phyloP scores from a whole-genome alignment of 2,113 vertebrate genomes.

The Coreoperca whiteheadi region DNA sequence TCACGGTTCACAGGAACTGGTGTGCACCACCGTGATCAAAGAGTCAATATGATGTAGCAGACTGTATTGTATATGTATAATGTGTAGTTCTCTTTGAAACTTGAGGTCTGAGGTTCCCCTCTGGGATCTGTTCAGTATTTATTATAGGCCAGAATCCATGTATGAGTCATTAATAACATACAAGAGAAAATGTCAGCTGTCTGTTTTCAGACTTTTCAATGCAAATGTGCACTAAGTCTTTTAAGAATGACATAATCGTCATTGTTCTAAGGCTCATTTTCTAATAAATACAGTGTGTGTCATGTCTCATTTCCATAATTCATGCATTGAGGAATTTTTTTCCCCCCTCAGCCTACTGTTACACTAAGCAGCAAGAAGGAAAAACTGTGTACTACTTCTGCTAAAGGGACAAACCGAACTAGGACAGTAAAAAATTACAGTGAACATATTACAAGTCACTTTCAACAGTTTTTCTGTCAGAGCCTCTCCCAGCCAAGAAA shows the following conservation, averaged over 20 bases:
- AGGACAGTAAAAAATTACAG: conserved; percentile 38
- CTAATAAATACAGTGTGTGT: conserved; percentile 36
- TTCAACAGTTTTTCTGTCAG: conserved; percentile 10
- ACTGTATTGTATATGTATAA: conserved; percentile 17
- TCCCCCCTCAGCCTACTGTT: conserved; percentile 7
- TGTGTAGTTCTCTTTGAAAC: conserved; percentile 36
- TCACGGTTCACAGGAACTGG: conserved; percentile 54
- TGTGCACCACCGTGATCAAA: conserved; percentile 50
- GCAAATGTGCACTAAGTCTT: conserved; percentile 47
- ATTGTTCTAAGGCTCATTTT: conserved; percentile 37
- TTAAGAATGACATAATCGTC: conserved; percentile 26
- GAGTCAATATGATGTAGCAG: conserved; percentile 20
- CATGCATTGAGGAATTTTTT: conserved; percentile 36
- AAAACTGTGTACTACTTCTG: conserved; percentile 20
- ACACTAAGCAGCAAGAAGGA: conserved; percentile 26
- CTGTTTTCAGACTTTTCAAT: conserved; percentile 28
- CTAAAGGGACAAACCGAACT: conserved; percentile 26
- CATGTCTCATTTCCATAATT: conserved; percentile 44
- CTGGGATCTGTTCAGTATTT: conserved; percentile 36
- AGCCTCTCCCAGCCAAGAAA: conserved; percentile 1
- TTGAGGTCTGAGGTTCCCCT: conserved; percentile 23
- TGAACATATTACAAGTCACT: conserved; percentile 35
- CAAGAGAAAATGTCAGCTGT: conserved; percentile 26
- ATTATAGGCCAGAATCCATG: conserved; percentile 23
- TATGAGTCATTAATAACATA: conserved; percentile 39